Conservation (phyloP, 2,797 vertebrate species). For the Intellagama lesueurii region DNA sequence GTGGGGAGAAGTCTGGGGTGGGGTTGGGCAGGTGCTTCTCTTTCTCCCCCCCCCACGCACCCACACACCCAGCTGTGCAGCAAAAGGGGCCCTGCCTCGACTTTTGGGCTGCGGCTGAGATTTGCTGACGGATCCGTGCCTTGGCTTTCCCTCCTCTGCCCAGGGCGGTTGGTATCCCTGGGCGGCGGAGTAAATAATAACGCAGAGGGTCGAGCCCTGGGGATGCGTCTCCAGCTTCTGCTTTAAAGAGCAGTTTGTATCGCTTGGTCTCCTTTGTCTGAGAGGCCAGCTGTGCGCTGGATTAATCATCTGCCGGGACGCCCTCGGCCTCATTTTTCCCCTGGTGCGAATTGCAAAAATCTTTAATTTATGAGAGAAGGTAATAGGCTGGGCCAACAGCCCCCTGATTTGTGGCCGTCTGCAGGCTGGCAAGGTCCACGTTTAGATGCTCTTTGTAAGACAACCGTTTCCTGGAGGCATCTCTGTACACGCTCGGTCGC, state of each 20-base stretch:
- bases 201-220: background rate
- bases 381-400: conserved; percentile 49
- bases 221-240: background rate
- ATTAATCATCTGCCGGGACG: background rate
- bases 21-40: no score
- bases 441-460: conserved; percentile 56
- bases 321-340: background rate
- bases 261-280: background rate
- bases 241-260: background rate
- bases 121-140: no score
- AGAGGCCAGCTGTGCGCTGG: background rate
- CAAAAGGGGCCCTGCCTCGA: background rate
- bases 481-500: conserved; percentile 49
- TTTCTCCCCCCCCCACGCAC: background rate
- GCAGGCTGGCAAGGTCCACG: conserved; percentile 52
- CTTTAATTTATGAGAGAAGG: conserved; percentile 60
- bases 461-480: conserved; percentile 31
- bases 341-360: conserved; percentile 42
- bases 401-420: conserved; percentile 58
- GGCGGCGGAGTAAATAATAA: background rate
- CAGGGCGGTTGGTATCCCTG: no score
- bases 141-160: background rate
- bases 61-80: background rate
- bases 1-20: background rate
- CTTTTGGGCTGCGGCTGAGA: no score